Evolutionary conservation across 2,888 invertebrate species (phyloP), one percentile per base, ranked within the genome.

Genomic region (Aspidiotus rigidus): DNA sequence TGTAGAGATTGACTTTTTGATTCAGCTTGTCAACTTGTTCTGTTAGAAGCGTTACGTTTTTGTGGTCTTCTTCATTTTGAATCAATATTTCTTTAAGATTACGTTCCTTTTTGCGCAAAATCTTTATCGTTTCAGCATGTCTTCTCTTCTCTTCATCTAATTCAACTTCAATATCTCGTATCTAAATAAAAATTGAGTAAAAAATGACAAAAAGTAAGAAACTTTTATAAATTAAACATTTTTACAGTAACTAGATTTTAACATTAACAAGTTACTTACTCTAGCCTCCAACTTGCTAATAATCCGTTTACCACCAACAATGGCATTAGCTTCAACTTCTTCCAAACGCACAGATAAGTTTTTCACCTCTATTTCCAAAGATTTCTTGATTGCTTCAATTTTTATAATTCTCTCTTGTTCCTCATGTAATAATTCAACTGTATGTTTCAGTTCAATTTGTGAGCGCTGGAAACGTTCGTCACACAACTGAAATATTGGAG

Each of bases 61-160:
- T 95, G 81, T 95, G 90, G 81, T 97, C 96, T 80, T 97, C 96
- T 80, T 96, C 96, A 77, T 91, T 89, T 80, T 93, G 93, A 76
- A 95, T 88, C 82, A 94, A 86, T 74, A 96, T 87, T 81, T 96
- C 96, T 84, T 97, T 96, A 78, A 96, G 88, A 77, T 88, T 87
- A 77, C 95, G 92, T 79, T 97, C 96, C 87, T 97, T 97, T 86
- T 97, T 97, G 81, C 96, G 90, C 78, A 96, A 84, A 79, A 95
- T 93, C 85, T 95, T 95, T 80, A 95, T 92, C 77, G 95, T 94
- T 81, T 97, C 96, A 75, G 93, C 89, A 81, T 97, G 96, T 79
- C 95, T 88, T 79, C 95, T 89, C 84, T 93, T 94, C 82, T 97
- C 96, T 80, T 95, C 96, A 78, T 97, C 96, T 74, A 93, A 81